Conservation (phyloP, 2,888 invertebrate species). For the Belgica antarctica region DNA sequence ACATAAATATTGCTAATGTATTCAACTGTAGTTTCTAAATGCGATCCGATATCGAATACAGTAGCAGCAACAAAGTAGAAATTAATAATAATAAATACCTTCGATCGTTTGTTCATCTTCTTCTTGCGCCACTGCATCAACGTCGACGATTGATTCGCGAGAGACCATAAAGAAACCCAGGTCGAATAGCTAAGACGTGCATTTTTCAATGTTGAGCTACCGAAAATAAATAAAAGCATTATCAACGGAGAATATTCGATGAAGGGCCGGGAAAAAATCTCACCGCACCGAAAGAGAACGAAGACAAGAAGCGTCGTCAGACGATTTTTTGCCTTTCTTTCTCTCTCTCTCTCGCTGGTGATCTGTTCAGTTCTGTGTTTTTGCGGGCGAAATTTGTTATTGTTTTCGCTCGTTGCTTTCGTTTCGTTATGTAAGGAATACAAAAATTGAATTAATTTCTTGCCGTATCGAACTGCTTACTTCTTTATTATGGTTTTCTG, state of each 20-base stretch:
- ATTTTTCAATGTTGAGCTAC: no score
- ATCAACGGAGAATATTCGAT: no score
- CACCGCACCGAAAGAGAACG: not conserved
- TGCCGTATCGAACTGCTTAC: conserved; percentile 23
- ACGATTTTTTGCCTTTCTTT: conserved; percentile 34
- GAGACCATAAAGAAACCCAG: no score
- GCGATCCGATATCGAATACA: no score
- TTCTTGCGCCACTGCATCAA: no score
- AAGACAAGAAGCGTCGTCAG: conserved; percentile 12
- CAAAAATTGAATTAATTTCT: conserved; percentile 39
- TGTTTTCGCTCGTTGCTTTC: conserved; percentile 25
- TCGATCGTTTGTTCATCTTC: not conserved
- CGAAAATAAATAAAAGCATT: no score
- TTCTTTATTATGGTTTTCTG: conserved; percentile 37
- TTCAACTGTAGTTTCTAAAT: not conserved
- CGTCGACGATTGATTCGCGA: no score
- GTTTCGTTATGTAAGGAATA: not conserved
- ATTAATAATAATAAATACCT: no score
- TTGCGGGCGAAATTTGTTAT: conserved; percentile 12
- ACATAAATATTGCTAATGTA: conserved; percentile 5
- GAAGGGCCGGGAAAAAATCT: no score
- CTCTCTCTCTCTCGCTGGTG: no score
- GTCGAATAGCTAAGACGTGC: no score
- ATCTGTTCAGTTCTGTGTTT: conserved; percentile 5
- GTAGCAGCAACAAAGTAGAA: no score